Evolutionary conservation across 1,140 invertebrate genomes (phyloP).

Genomic region (Drosophila rhopaloa): DNA sequence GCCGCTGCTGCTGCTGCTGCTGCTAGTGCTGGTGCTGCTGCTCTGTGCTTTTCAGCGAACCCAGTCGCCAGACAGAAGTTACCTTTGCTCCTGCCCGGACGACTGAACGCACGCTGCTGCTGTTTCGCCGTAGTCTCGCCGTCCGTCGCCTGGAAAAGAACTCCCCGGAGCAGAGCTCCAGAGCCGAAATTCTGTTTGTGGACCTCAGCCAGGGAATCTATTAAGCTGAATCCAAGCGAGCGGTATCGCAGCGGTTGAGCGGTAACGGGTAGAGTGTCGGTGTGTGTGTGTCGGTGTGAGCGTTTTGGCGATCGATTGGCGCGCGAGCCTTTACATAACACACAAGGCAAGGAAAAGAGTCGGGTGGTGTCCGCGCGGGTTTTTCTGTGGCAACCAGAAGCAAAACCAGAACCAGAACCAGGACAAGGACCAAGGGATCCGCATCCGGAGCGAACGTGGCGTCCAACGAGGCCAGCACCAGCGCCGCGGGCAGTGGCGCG

Average conservation of each 20-base stretch:
- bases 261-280: conserved; percentile 56
- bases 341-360: background rate
- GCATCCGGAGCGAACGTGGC: conserved; percentile 74
- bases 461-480: conserved; percentile 81
- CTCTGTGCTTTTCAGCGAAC: conserved; percentile 2
- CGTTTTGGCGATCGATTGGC: conserved; percentile 14
- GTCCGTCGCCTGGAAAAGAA: conserved; percentile 58
- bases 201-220: conserved; percentile 7
- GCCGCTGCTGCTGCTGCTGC: background rate
- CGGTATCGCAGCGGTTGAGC: conserved; percentile 15
- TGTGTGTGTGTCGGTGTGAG: conserved; percentile 26
- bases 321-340: conserved; percentile 57
- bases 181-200: conserved; percentile 26
- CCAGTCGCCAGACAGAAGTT: conserved; percentile 82
- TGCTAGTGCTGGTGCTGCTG: background rate
- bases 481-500: conserved; percentile 73
- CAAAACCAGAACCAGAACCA: background rate
- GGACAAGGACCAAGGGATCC: conserved; percentile 4
- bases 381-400: background rate
- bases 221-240: conserved; percentile 15
- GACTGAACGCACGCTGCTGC: conserved; percentile 81
- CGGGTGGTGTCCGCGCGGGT: conserved; percentile 24
- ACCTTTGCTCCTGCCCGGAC: conserved; percentile 85
- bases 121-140: conserved; percentile 68
- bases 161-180: conserved; percentile 26